Conservation (phyloP, 2,888 invertebrate species). For the Drosophila lacicola region DNA sequence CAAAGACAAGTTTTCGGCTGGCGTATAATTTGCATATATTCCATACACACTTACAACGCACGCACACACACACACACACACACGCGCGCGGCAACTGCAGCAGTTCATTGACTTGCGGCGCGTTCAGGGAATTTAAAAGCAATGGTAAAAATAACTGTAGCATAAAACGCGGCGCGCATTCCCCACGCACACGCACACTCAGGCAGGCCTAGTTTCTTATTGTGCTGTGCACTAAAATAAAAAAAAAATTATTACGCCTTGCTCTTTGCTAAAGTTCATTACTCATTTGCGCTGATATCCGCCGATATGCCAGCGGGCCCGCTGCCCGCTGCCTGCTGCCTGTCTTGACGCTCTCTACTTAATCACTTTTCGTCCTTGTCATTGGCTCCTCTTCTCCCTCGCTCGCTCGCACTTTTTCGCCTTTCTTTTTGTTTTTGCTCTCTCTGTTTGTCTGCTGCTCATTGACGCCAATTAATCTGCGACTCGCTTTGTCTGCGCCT, state of each 20-base stretch:
- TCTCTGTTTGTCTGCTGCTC: conserved; percentile 51
- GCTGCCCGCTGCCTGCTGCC: conserved; percentile 4
- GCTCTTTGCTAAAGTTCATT: conserved; percentile 65
- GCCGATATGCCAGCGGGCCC: conserved; percentile 53
- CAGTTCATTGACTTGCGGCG: conserved; percentile 70
- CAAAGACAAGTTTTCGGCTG: conserved; percentile 73
- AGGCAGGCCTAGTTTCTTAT: conserved; percentile 68
- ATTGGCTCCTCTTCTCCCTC: conserved; percentile 22
- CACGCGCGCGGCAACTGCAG: conserved; percentile 27
- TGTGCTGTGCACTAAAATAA: conserved; percentile 52
- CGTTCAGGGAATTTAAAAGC: conserved; percentile 68
- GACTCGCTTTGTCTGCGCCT: conserved; percentile 76
- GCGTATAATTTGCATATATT: conserved; percentile 69
- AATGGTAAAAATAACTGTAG: conserved; percentile 45
- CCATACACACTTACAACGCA: conserved; percentile 21
- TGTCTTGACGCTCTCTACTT: conserved; percentile 56
- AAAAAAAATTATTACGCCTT: conserved; percentile 35
- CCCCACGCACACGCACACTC: conserved; percentile 33
- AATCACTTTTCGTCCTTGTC: conserved; percentile 64
- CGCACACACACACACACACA: conserved; percentile 25
- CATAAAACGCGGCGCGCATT: conserved; percentile 54
- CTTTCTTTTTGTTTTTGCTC: conserved; percentile 12
- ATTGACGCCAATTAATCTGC: conserved; percentile 81
- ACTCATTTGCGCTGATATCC: conserved; percentile 77
- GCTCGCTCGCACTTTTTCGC: conserved; percentile 9